phyloP scores from a whole-genome alignment of 2,113 vertebrate genomes.

The Xenopus borealis region DNA sequence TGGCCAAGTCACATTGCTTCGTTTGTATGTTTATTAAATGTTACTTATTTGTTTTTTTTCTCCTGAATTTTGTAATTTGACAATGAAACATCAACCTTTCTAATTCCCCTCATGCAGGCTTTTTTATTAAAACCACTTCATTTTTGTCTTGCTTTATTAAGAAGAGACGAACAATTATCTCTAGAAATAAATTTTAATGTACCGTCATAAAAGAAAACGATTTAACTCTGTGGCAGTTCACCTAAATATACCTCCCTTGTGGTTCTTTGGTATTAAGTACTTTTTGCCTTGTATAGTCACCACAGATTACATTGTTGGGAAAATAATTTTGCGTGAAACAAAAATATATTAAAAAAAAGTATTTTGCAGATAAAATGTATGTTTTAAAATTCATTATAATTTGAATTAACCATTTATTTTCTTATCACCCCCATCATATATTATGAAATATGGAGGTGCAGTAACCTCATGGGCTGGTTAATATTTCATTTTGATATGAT shows the following conservation, averaged over 20 bases:
- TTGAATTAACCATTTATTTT: no score
- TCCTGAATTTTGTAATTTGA: slow-evolving; percentile 64
- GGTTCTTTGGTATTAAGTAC: slow-evolving; percentile 82
- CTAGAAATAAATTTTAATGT: slow-evolving; percentile 82
- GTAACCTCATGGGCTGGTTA: no score
- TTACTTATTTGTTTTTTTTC: slow-evolving; percentile 33
- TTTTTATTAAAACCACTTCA: slow-evolving; percentile 74
- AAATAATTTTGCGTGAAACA: background rate
- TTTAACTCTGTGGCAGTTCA: slow-evolving; percentile 74
- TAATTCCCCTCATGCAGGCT: slow-evolving; percentile 72
- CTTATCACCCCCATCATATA: no score
- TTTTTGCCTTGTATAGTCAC: slow-evolving; percentile 72
- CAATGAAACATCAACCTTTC: slow-evolving; percentile 64
- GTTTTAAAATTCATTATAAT: no score
- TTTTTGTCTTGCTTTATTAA: slow-evolving; percentile 73
- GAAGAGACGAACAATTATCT: slow-evolving; percentile 81
- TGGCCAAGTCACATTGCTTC: slow-evolving; percentile 51
- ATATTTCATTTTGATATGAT: no score
- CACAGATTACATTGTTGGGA: background rate
- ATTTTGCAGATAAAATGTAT: no score
- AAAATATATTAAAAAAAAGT: background rate
- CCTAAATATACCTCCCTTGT: slow-evolving; percentile 84
- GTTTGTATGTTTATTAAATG: slow-evolving; percentile 51
- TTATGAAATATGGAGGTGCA: no score
- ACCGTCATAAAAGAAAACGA: slow-evolving; percentile 84